Percentiles rank a stretch among this genome's conserved stretches.
Evolutionary conservation across 2,113 vertebrate species (phyloP).

Genomic region (Holacanthus passer): DNA sequence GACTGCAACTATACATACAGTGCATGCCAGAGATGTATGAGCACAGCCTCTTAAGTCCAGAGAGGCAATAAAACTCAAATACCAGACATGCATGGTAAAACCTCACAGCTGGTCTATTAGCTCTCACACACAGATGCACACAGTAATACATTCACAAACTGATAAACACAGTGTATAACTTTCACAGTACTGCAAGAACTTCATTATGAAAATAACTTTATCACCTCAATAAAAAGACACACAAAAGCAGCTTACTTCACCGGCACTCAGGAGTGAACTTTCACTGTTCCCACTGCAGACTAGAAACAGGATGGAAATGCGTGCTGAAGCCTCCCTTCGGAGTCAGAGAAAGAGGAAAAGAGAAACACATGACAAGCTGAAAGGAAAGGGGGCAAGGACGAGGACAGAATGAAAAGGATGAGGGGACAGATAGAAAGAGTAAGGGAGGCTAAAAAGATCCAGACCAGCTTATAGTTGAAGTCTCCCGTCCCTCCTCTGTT

Average conservation of each 20-base stretch:
- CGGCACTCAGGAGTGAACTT: conserved; percentile 43
- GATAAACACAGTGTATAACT: background rate
- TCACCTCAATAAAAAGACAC: background rate
- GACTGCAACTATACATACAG: conserved; percentile 47
- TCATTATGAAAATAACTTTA: background rate
- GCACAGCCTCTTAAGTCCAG: conserved; percentile 70
- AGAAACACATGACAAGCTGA: conserved; percentile 69
- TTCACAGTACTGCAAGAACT: background rate
- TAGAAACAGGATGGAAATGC: conserved; percentile 71
- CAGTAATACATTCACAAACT: conserved; percentile 16
- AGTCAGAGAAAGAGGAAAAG: conserved; percentile 59
- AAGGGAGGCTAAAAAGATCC: conserved; percentile 30
- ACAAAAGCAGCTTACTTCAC: conserved; percentile 35
- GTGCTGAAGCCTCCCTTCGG: conserved; percentile 42
- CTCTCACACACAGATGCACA: conserved; percentile 28
- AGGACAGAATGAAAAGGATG: conserved; percentile 41
- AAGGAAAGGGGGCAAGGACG: conserved; percentile 42
- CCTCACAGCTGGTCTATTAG: conserved; percentile 71
- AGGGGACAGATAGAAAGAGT: conserved; percentile 19
- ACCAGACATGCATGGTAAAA: conserved; percentile 76
- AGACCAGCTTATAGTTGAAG: conserved; percentile 41
- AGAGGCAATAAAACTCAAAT: conserved; percentile 78
- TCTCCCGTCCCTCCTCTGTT: conserved; percentile 21
- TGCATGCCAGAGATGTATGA: conserved; percentile 67
- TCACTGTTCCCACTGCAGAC: conserved; percentile 57